Conservation (phyloP, 1,140 invertebrate species). For the Heliothis subflexa region DNA sequence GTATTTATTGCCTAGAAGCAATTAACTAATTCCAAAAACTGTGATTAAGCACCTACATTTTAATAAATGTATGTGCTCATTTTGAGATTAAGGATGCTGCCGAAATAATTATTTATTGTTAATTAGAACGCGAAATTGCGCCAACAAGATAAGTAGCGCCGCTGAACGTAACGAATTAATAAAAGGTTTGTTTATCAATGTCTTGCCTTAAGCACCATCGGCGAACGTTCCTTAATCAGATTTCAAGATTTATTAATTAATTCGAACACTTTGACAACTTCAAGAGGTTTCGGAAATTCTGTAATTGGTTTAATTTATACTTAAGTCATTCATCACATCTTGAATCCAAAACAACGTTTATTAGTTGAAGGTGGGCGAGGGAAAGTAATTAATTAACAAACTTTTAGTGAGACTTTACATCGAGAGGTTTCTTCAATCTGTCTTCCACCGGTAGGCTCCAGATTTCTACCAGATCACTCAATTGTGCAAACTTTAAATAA, state of each 20-base stretch:
- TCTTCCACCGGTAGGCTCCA: slow-evolving; percentile 15
- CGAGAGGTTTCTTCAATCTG: slow-evolving; percentile 52
- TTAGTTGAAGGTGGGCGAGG: slow-evolving; percentile 52
- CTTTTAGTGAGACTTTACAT: slow-evolving; percentile 54
- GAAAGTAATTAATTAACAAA: slow-evolving; percentile 63
- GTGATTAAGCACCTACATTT: background rate
- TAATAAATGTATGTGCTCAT: background rate
- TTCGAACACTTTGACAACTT: slow-evolving; percentile 59
- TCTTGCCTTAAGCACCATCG: slow-evolving; percentile 15
- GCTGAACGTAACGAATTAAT: slow-evolving; percentile 33
- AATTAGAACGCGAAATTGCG: slow-evolving; percentile 11
- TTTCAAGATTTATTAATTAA: slow-evolving; percentile 61
- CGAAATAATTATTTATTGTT: slow-evolving; percentile 8
- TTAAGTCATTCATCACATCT: slow-evolving; percentile 62
- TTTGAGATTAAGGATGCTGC: slow-evolving; percentile 5
- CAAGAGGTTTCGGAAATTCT: slow-evolving; percentile 54
- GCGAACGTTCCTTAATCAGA: slow-evolving; percentile 43
- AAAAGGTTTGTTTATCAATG: slow-evolving; percentile 41
- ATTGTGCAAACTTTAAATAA: slow-evolving; percentile 35
- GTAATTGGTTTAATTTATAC: slow-evolving; percentile 64
- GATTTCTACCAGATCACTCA: slow-evolving; percentile 21
- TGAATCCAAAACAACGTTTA: slow-evolving; percentile 53
- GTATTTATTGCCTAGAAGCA: background rate
- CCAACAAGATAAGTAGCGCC: slow-evolving; percentile 27
- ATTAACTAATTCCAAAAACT: background rate